These are phyloP conservation scores for Lycaon pictus DNA, from an alignment of 2,113 vertebrate genomes.

Conservation along the genomic window DNA sequence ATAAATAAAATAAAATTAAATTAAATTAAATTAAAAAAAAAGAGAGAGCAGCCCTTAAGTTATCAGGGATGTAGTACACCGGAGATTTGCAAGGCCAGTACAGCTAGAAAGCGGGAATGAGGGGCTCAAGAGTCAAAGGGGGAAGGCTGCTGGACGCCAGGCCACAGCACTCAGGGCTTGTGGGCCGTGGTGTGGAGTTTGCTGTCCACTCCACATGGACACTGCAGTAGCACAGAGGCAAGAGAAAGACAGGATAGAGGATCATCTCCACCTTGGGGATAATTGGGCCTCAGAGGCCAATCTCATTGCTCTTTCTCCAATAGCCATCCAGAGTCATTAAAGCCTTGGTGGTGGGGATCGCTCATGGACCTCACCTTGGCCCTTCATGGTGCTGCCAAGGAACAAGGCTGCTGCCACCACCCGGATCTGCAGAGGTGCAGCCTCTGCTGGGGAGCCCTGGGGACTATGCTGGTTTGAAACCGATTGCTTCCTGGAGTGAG, in stretches of 20 bases:
- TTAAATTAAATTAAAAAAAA: too few species aligned
- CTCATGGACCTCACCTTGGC: background rate
- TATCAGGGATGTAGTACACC: background rate
- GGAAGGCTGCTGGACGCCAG: background rate
- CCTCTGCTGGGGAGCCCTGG: background rate
- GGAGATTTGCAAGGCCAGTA: background rate
- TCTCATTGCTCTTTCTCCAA: background rate
- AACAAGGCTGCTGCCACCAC: too few species aligned
- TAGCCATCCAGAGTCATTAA: background rate
- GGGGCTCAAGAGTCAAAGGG: too few species aligned
- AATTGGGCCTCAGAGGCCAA: background rate
- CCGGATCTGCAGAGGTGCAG: rapidly evolving
- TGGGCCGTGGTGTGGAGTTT: background rate
- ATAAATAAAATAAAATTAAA: too few species aligned
- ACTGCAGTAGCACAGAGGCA: background rate
- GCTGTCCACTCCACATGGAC: rapidly evolving
- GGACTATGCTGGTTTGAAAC: background rate
- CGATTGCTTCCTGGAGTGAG: background rate
- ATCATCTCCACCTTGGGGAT: background rate
- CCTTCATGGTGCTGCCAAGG: background rate
- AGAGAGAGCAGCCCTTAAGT: background rate
- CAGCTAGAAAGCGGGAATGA: background rate
- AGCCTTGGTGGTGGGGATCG: background rate
- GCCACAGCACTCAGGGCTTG: background rate
- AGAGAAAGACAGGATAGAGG: background rate